These are phyloP conservation scores for Acanthornis magna DNA, from an alignment of 2,797 vertebrate species.

Conservation along the genomic window DNA sequence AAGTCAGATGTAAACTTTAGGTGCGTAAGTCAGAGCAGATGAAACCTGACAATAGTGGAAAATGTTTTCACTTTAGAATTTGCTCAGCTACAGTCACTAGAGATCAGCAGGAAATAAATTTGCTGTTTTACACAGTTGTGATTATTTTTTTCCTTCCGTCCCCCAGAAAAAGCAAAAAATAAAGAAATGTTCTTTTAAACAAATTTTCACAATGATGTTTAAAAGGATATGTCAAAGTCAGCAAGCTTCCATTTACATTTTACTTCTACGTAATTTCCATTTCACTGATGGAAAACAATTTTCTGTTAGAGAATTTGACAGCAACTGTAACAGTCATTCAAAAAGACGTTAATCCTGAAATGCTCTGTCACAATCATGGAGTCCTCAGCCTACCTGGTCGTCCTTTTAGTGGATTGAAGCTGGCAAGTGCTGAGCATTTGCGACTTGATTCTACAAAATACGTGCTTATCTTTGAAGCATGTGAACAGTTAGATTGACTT, in stretches of 20 bases:
- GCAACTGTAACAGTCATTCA: neutral
- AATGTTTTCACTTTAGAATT: neutral
- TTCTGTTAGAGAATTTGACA: neutral
- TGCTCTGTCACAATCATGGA: neutral
- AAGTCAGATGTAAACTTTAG: neutral
- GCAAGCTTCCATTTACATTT: neutral
- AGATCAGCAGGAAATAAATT: neutral
- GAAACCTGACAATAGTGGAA: neutral
- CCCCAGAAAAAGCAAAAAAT: rapidly evolving
- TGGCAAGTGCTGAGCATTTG: neutral
- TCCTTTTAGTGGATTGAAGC: neutral
- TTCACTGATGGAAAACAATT: conserved; percentile 25
- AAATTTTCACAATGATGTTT: neutral
- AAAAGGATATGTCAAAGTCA: conserved; percentile 9
- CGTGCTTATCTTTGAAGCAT: conserved; percentile 19
- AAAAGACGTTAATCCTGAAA: neutral
- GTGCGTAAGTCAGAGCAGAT: neutral
- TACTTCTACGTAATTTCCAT: neutral
- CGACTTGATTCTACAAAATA: neutral
- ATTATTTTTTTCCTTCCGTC: neutral
- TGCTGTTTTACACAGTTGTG: neutral
- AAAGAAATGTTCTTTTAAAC: neutral
- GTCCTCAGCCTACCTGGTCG: conserved; percentile 6
- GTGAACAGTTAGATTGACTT: neutral
- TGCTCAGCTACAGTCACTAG: neutral